Percentiles rank a stretch among this genome's conserved stretches.
These are phyloP conservation scores for Abrostola tripartita DNA, from an alignment of 2,888 invertebrate genomes.

Conservation along the genomic window DNA sequence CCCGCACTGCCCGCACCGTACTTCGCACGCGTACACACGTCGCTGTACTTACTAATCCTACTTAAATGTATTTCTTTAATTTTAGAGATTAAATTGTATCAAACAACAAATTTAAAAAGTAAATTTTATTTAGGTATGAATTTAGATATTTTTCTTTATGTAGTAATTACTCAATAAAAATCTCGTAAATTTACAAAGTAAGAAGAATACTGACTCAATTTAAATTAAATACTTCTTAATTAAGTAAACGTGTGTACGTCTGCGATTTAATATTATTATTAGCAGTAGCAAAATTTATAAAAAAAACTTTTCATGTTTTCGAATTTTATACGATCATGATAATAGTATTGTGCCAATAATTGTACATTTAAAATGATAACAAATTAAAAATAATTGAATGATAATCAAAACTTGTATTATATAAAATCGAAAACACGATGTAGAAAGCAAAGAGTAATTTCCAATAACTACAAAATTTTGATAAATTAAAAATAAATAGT, in stretches of 20 bases:
- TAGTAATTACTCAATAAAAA: neutral
- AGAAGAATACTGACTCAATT: neutral
- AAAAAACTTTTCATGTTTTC: constrained; percentile 14
- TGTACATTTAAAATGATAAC: neutral
- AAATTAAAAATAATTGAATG: neutral
- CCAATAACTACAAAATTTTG: constrained; percentile 21
- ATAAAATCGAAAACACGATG: constrained; percentile 40
- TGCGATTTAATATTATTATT: constrained; percentile 4
- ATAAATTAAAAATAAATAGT: constrained; percentile 14
- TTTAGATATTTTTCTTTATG: neutral
- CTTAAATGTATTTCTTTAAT: too few species aligned
- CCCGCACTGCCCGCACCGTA: neutral
- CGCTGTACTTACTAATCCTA: neutral
- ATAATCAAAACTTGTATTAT: neutral
- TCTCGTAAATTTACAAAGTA: neutral
- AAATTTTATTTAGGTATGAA: neutral
- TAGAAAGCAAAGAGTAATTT: constrained; percentile 52
- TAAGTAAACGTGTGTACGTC: constrained; percentile 3
- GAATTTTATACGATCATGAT: constrained; percentile 13
- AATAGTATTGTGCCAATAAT: constrained; percentile 3
- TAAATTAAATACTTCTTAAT: too few species aligned
- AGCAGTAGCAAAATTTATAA: constrained; percentile 7
- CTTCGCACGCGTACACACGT: neutral
- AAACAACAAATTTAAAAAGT: neutral
- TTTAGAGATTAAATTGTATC: neutral